Evolutionary conservation across 2,113 vertebrate genomes (phyloP), one percentile per base, ranked within the genome.

Genomic region (Rhinolophus ferrumequinum): DNA sequence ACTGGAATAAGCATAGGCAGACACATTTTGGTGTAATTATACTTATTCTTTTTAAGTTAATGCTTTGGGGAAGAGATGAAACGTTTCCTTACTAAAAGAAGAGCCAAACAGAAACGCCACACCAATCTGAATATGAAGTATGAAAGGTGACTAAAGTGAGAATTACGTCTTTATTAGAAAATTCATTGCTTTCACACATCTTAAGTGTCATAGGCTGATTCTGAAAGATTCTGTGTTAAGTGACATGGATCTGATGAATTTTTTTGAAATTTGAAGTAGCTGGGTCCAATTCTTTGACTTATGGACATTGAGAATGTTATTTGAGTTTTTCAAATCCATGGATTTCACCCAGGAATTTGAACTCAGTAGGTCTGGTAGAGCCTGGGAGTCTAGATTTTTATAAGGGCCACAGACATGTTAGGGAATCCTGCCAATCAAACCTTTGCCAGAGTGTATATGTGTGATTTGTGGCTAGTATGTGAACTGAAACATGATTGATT

Each of bases 401-500:
- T 38, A 60, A 73, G 33, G 14, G 6, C n/a, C 89, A 26, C 10
- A 73, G 33, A 66, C 8, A 19, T 30, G 4, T 64, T 30, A 72
- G 89, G 60, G 21, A 84, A 88, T 90, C 8, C 56, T 87, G 62
- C 35, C 56, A 76, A 35, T 56, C 41, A 95, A 38, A 38, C 6
- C 18, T 76, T 81, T 88, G 28, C 38, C 38, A 52, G 73, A 22
- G 16, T 86, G 16, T 84, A 2, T 33, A 22, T 72, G 30, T 72
- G n/a, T 91, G 60, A 95, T 77, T 85, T 82, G 38, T 88, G 66
- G 76, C 9, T 56, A 35, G 50, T 90, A 62, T 76, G 38, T 85
- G n/a, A 86, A 85, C 30, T 24, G 26, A 77, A 92, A 44, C 5
- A n/a, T n/a, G 41, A 91, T n/a, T 4, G 3, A n/a, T 75, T 87